These are phyloP conservation scores for Drosophila willistoni DNA, from an alignment of 1,140 invertebrate genomes.

Conservation along the genomic window DNA sequence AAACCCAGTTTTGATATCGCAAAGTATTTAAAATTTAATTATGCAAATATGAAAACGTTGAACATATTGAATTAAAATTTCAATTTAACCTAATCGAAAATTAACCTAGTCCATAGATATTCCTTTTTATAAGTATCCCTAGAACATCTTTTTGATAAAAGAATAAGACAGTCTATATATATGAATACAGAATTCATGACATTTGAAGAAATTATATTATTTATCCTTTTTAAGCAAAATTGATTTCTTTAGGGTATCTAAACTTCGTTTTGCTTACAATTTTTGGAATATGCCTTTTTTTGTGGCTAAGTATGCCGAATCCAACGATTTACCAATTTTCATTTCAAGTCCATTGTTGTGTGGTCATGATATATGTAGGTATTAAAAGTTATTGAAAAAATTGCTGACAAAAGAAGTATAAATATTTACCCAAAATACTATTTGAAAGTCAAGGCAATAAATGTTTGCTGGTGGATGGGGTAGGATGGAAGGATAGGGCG, in stretches of 20 bases:
- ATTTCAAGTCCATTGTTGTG: conserved; percentile 70
- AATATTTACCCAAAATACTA: conserved; percentile 81
- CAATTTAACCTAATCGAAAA: too few relatives aligned
- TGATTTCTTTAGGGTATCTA: neutral
- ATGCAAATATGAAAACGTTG: too few relatives aligned
- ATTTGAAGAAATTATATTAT: too few relatives aligned
- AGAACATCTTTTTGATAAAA: too few relatives aligned
- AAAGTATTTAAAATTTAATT: too few relatives aligned
- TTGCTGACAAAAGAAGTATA: conserved; percentile 82
- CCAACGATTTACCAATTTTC: conserved; percentile 65
- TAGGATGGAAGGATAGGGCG: neutral
- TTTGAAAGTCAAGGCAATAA: conserved; percentile 59
- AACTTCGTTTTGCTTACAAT: neutral
- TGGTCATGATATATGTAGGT: conserved; percentile 69
- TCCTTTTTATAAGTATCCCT: too few relatives aligned
- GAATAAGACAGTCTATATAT: too few relatives aligned
- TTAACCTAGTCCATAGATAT: too few relatives aligned
- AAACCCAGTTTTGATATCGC: too few relatives aligned
- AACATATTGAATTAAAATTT: too few relatives aligned
- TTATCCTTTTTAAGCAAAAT: too few relatives aligned
- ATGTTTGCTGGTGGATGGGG: conserved; percentile 2
- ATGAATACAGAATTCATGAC: too few relatives aligned
- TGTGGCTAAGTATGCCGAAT: conserved; percentile 14
- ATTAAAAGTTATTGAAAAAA: conserved; percentile 82
- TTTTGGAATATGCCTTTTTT: neutral